A percentile compares a stretch with the other conserved stretches of the same genome.
Evolutionary conservation across 2,113 vertebrate genomes (phyloP).

Genomic region (Halcyon malimbica): DNA sequence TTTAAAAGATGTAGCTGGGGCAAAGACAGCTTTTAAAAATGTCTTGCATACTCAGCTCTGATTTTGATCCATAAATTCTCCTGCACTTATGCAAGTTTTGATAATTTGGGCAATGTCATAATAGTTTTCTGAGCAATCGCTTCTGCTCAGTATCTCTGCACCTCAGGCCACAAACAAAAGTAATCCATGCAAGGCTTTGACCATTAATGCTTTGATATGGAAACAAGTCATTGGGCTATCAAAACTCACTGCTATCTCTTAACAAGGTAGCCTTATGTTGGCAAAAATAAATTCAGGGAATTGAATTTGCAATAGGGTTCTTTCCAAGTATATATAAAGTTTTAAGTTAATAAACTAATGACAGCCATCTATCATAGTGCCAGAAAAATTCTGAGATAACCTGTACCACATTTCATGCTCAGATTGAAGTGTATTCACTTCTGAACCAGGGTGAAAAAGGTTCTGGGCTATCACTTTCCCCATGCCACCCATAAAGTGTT

Average conservation of each 20-base stretch:
- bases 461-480: background rate
- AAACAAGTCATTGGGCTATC: background rate
- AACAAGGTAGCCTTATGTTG: background rate
- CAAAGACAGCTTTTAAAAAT: background rate
- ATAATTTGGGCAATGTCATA: background rate
- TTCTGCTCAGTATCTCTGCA: background rate
- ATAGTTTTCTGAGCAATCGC: background rate
- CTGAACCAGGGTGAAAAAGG: background rate
- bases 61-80: background rate
- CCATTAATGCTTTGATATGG: background rate
- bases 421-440: background rate
- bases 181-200: background rate
- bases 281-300: background rate
- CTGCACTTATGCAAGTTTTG: background rate
- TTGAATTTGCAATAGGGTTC: background rate
- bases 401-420: background rate
- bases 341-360: background rate
- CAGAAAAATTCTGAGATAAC: background rate
- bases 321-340: background rate
- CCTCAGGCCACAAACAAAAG: background rate
- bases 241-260: background rate
- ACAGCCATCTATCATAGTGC: background rate
- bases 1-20: background rate
- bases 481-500: rapidly evolving
- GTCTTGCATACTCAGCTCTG: background rate